Percentiles rank a stretch among this genome's conserved stretches.
Conservation (phyloP, 2,113 vertebrate species). For the Rattus norvegicus region DNA sequence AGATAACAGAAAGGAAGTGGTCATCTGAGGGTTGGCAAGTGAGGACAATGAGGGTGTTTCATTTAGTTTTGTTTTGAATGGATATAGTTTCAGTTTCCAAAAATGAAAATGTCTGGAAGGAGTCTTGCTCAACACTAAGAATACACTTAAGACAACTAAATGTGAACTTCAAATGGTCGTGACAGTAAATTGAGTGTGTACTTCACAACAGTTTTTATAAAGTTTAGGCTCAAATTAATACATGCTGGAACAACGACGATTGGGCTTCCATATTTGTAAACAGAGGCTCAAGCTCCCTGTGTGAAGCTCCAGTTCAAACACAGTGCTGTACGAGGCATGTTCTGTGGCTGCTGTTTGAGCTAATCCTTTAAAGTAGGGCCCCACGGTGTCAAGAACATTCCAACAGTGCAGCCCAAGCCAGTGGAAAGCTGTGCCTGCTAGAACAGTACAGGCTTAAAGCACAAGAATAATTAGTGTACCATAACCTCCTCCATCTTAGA, state of each 20-base stretch:
- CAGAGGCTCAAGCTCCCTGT: not conserved
- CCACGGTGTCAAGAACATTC: not conserved
- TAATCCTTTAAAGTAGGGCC: not conserved
- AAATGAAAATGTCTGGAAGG: not conserved
- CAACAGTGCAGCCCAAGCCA: not conserved
- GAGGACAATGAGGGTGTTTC: not conserved
- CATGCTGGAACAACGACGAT: not conserved
- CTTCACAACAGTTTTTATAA: not conserved
- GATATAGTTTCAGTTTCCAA: not conserved
- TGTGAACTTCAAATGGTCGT: not conserved
- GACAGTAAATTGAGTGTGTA: not conserved
- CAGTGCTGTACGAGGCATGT: not conserved
- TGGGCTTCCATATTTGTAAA: not conserved
- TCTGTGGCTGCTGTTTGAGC: not conserved
- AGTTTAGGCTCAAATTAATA: constrained; percentile 5
- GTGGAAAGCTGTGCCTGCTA: not conserved
- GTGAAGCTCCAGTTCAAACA: not conserved
- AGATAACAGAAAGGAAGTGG: not conserved
- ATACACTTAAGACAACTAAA: not conserved
- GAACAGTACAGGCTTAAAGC: not conserved
- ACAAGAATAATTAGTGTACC: not conserved
- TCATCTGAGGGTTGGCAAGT: not conserved
- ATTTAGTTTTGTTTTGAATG: not conserved
- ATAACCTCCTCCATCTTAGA: not conserved
- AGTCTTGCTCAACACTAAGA: not conserved